Evolutionary conservation across 2,888 invertebrate genomes (phyloP).

Genomic region (Orthosia gothica): DNA sequence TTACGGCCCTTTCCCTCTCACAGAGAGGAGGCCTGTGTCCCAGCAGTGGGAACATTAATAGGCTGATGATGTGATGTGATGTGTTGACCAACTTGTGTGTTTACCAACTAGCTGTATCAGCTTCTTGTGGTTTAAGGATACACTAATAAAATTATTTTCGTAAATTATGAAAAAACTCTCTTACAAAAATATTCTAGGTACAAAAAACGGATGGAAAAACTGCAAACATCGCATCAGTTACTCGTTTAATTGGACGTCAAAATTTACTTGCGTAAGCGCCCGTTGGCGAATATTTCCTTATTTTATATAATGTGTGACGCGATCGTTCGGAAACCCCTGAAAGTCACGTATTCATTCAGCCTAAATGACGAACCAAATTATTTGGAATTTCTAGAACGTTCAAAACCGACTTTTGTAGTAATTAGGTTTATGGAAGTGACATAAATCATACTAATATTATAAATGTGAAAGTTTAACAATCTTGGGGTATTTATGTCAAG

Average conservation of each 20-base stretch:
- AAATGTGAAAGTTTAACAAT: too few relatives aligned
- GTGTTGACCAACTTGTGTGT: too few relatives aligned
- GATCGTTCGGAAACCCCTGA: constrained; percentile 29
- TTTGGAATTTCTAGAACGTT: constrained; percentile 14
- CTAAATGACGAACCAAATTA: constrained; percentile 35
- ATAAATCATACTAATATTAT: constrained; percentile 12
- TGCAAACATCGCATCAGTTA: not conserved
- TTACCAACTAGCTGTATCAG: too few relatives aligned
- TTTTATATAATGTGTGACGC: constrained; percentile 14
- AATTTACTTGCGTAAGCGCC: constrained; percentile 27
- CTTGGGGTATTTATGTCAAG: too few relatives aligned
- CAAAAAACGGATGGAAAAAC: not conserved
- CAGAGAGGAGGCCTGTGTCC: too few relatives aligned
- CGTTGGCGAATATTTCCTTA: constrained; percentile 7
- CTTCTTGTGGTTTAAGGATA: too few relatives aligned
- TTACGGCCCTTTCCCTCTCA: too few relatives aligned
- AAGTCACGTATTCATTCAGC: constrained; percentile 59
- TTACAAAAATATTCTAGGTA: too few relatives aligned
- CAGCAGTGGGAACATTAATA: too few relatives aligned
- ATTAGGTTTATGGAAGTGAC: constrained; percentile 3
- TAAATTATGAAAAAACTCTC: not conserved
- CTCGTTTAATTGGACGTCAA: constrained; percentile 35
- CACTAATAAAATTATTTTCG: not conserved
- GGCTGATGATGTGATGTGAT: too few relatives aligned
- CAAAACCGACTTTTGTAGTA: constrained; percentile 12